Evolutionary conservation across 2,797 vertebrate species (phyloP).

Genomic region (Hybognathus amarus): DNA sequence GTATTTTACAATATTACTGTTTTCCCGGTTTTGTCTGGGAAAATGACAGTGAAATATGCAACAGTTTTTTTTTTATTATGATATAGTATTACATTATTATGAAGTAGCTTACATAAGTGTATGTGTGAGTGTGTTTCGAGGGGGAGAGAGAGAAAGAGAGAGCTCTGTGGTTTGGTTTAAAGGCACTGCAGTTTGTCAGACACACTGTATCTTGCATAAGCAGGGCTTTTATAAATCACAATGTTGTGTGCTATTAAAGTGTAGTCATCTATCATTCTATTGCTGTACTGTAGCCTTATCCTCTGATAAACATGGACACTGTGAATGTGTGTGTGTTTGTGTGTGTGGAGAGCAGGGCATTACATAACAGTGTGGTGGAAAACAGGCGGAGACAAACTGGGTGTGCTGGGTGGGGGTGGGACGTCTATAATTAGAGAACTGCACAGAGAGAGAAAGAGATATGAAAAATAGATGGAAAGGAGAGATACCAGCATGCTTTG

Average conservation of each 20-base stretch:
- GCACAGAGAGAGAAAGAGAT: constrained; percentile 6
- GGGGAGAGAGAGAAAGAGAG: not conserved
- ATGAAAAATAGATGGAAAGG: constrained; percentile 36
- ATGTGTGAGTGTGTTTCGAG: constrained; percentile 11
- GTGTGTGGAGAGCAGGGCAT: constrained; percentile 40
- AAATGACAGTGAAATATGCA: not conserved
- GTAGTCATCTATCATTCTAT: constrained; percentile 47
- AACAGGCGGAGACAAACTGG: constrained; percentile 37
- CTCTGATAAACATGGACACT: constrained; percentile 55
- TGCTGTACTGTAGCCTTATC: constrained; percentile 47
- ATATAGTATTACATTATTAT: not conserved
- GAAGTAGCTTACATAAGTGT: constrained; percentile 28
- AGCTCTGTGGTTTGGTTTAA: constrained; percentile 22
- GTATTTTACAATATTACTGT: not conserved
- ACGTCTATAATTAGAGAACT: constrained; percentile 47
- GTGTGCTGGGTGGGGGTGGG: constrained; percentile 25
- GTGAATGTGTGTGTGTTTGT: constrained; percentile 24
- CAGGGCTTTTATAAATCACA: constrained; percentile 32
- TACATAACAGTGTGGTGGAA: constrained; percentile 56
- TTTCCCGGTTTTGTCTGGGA: not conserved
- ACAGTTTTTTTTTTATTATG: not conserved
- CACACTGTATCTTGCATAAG: constrained; percentile 47
- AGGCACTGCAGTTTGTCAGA: constrained; percentile 22
- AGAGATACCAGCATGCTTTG: not conserved
- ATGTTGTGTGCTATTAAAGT: constrained; percentile 48